Base-by-base conservation (phyloP, 2,797 vertebrate genomes). In the Pseudochirops cupreus region DNA sequence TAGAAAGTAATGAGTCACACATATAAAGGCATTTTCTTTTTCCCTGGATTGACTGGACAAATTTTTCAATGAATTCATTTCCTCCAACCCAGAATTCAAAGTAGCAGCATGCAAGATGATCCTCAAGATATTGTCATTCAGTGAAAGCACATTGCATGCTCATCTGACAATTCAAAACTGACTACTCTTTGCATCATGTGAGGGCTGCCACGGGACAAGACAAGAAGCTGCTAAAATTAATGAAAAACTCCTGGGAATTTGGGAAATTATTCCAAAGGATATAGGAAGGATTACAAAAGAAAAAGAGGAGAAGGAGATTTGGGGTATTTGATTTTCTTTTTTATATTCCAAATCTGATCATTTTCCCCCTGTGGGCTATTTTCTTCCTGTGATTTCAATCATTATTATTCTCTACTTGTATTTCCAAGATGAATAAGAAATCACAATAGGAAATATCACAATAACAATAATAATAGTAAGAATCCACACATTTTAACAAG, bases 401-500 rank as follows among this genome's bases (percentile, higher is more conserved):
- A 90, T 46, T 52, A 53, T 28, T 53, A 52, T 29, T 6, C 53
- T 90, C 26, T 52, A 29, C 10, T 33, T 91, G 2, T 29, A 33
- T 29, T 91, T 91, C 13, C 50, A 91, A 53, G 0, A 54, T 18
- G 13, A 53, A 31, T 33, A 54, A 91, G 28, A 21, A 91, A 52
- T 91, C 90, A 82, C 24, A 24, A 26, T 24, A 82, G 74, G 74
- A 82, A 82, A 82, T 24, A 82, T 26, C 7, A 82, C 2, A 82
- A 82, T 46, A n/a, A 46, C 24, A 46, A 74, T n/a, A 94, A 94
- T 58, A 56, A 39, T 74, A n/a, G 33, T n/a, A 67, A 39, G n/a
- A 95, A 95, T 58, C n/a, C 94, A 94, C 56, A 91, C 5, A 53
- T 55, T 87, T 62, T 58, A 55, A 91, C 16, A 33, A 82, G 29